A percentile compares a stretch with the other conserved stretches of the same genome.
phyloP scores from a whole-genome alignment of 2,888 invertebrate genomes.

The Andrena bicolor region DNA sequence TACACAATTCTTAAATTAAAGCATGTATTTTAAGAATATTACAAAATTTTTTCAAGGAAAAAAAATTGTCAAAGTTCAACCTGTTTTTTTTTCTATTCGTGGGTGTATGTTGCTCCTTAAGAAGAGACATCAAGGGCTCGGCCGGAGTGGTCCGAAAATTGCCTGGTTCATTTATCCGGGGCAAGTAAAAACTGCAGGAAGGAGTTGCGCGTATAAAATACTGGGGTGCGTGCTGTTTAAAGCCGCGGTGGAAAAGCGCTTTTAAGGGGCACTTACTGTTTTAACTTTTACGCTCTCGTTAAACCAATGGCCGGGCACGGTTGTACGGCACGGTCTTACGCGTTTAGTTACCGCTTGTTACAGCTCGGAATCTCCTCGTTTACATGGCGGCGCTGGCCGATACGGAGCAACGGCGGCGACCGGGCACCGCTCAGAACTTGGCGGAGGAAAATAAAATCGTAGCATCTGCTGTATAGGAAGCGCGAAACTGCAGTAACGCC shows the following conservation, averaged over 20 bases:
- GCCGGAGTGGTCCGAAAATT: background rate
- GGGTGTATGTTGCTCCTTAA: background rate
- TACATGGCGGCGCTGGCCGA: constrained; percentile 66
- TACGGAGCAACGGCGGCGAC: constrained; percentile 17
- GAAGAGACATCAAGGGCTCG: constrained; percentile 3
- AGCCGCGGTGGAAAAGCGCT: constrained; percentile 64
- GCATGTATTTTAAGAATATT: too few relatives aligned
- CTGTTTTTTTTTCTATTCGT: background rate
- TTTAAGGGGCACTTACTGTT: constrained; percentile 74
- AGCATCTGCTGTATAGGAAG: constrained; percentile 59
- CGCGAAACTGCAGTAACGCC: constrained; percentile 58
- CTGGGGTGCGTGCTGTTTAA: constrained; percentile 65
- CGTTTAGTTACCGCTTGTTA: constrained; percentile 77
- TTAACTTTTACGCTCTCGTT: constrained; percentile 77
- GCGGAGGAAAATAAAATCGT: constrained; percentile 64
- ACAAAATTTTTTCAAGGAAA: too few relatives aligned
- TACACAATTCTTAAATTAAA: too few relatives aligned
- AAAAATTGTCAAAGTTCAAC: background rate
- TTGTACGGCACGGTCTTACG: constrained; percentile 55
- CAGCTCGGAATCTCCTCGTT: constrained; percentile 75
- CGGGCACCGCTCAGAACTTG: constrained; percentile 18
- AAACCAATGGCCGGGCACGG: constrained; percentile 50
- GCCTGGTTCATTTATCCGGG: background rate
- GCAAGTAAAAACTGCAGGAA: constrained; percentile 33
- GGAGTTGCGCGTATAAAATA: constrained; percentile 56